Evolutionary conservation across 2,888 invertebrate species (phyloP), one percentile per base, ranked within the genome.

Genomic region (Azorinus chamasolen): DNA sequence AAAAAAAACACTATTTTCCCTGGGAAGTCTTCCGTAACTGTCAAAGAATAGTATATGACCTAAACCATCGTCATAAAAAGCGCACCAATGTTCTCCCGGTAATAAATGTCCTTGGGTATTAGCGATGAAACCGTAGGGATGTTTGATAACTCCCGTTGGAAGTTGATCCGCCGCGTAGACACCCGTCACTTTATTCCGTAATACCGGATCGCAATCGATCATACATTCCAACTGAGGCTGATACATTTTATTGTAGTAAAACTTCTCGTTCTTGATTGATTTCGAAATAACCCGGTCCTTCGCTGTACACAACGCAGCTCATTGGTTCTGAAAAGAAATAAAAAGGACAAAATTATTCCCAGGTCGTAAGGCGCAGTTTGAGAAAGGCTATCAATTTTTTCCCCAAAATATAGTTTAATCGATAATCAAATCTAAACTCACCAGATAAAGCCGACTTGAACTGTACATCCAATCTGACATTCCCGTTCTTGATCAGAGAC

Each of bases 21-120:
- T 41, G 1, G 63, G 63, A 0, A 16, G 2, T 71, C 63, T 71
- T 25, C 71, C 71, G 50, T 50, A 63, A 48, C 39, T 62, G 43
- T 63, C 63, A 51, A 71, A 71, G 32, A 63, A 63, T 22, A 50
- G 5, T 5, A 50, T 8, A 32, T 32, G 24, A 25, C 63, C 71
- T 16, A 16, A 32, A 14, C 48, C 50, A 50, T 73, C 65, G 27
- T 57, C 45, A 24, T 54, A 61, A 50, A 73, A 66, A 1, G 65
- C 65, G 48, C 65, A 66, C 72, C 72, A 72, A n/a, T 72, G 72
- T 37, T 43, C 25, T 48, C 72, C 72, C 4, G 53, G 53, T 46
- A 24, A 18, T 24, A 14, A 20, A 39, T 65, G 72, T 12, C 4
- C 10, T 24, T 72, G 43, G 32, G 64, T 72, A 32, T 72, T 72